phyloP scores from a whole-genome alignment of 1,140 invertebrate species.

The Dermatophagoides farinae region DNA sequence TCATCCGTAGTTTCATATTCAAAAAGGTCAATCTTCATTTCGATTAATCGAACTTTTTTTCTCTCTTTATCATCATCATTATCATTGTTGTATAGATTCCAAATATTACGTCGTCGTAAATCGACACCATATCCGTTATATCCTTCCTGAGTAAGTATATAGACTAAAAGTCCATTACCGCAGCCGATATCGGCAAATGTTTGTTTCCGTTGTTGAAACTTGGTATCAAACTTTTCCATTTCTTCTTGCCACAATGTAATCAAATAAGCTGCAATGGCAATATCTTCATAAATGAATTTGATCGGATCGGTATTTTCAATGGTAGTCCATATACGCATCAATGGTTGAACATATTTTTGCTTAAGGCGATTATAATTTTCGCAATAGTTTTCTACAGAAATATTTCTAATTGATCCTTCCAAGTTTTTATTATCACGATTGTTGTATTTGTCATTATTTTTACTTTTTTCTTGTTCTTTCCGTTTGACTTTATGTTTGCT shows the following conservation, averaged over 20 bases:
- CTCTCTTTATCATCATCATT: not conserved
- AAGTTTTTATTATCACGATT: not conserved
- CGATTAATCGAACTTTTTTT: constrained; percentile 24
- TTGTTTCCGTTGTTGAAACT: constrained; percentile 28
- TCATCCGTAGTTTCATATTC: constrained; percentile 33
- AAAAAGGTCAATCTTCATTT: constrained; percentile 36
- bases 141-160: constrained; percentile 64
- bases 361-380: constrained; percentile 11
- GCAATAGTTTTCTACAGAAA: constrained; percentile 10
- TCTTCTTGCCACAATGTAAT: constrained; percentile 31
- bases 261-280: constrained; percentile 81
- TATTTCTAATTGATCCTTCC: constrained; percentile 9
- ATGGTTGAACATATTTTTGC: constrained; percentile 1
- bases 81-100: constrained; percentile 43
- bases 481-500: no score
- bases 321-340: constrained; percentile 8
- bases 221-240: not conserved
- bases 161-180: constrained; percentile 83
- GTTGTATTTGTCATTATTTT: no score
- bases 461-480: no score
- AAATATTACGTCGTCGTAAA: constrained; percentile 66
- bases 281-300: constrained; percentile 90
- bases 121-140: constrained; percentile 71
- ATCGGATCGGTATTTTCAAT: constrained; percentile 56
- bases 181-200: constrained; percentile 84